These are phyloP conservation scores for Strongylocentrotus purpuratus DNA, from an alignment of 35 echinoderm and acorn worm species.

Conservation along the genomic window DNA sequence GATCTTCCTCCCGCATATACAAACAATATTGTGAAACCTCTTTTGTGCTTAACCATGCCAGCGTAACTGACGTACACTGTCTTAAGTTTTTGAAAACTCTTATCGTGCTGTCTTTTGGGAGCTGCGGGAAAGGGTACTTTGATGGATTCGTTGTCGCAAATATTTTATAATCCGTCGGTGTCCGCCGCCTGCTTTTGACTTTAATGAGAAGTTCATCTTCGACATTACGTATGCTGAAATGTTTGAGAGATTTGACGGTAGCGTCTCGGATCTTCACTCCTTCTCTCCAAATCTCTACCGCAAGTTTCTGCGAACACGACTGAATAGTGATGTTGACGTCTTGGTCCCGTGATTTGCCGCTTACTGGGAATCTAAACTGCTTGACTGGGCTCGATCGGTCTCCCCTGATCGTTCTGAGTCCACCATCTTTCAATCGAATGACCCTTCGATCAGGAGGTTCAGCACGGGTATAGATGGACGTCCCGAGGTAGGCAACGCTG, in stretches of 20 bases:
- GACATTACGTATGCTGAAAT: conserved; percentile 77
- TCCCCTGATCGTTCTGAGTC: conserved; percentile 71
- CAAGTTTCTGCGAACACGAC: conserved; percentile 74
- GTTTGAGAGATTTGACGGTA: conserved; percentile 69
- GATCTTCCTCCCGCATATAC: conserved; percentile 84
- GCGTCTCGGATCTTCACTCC: conserved; percentile 63
- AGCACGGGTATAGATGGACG: conserved; percentile 62
- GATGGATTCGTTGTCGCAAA: conserved; percentile 87
- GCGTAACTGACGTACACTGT: conserved; percentile 84
- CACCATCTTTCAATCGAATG: conserved; percentile 81
- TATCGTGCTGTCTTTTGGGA: conserved; percentile 82
- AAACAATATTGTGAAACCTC: conserved; percentile 95
- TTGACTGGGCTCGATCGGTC: conserved; percentile 66
- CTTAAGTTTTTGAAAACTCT: conserved; percentile 90
- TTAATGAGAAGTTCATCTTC: conserved; percentile 71
- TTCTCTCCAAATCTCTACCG: conserved; percentile 75
- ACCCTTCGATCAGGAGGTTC: conserved; percentile 51
- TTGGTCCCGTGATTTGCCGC: conserved; percentile 48
- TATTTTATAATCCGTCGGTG: conserved; percentile 70
- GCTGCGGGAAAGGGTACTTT: conserved; percentile 88
- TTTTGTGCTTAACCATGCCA: conserved; percentile 91
- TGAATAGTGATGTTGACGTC: conserved; percentile 78
- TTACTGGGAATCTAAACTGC: conserved; percentile 75
- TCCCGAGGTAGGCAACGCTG: conserved; percentile 71
- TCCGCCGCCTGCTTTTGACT: conserved; percentile 64